phyloP scores from a whole-genome alignment of 2,113 vertebrate species.

The Pardalotus punctatus region DNA sequence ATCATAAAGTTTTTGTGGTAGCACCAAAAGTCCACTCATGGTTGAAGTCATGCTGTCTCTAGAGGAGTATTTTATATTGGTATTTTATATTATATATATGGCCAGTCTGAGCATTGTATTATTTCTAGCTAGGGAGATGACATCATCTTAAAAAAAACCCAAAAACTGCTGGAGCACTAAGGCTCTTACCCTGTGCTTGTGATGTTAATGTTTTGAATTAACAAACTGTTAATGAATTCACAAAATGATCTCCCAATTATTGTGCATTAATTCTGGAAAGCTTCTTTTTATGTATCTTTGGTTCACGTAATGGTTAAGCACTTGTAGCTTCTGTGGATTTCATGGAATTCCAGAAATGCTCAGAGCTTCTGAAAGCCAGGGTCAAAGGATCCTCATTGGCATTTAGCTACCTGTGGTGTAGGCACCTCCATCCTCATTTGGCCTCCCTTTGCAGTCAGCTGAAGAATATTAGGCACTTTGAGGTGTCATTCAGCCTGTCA shows the following conservation, averaged over 20 bases:
- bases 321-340: not conserved
- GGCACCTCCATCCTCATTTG: not conserved
- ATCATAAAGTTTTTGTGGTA: not conserved
- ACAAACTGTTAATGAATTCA: constrained; percentile 36
- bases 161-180: not conserved
- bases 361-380: not conserved
- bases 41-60: not conserved
- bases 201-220: constrained; percentile 29
- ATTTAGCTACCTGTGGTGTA: not conserved
- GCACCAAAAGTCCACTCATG: not conserved
- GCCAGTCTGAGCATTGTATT: not conserved
- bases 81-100: not conserved
- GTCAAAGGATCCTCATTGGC: not conserved
- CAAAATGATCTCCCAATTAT: constrained; percentile 14
- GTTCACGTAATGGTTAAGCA: not conserved
- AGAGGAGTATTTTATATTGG: not conserved
- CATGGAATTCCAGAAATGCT: not conserved
- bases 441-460: not conserved
- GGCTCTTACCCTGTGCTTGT: not conserved
- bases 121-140: not conserved
- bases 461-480: not conserved
- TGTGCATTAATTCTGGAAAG: constrained; percentile 13
- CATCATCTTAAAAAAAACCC: not conserved
- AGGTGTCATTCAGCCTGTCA: not conserved
- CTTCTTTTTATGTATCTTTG: not conserved